Percentiles rank a stretch among this genome's conserved stretches.
Evolutionary conservation across 2,797 vertebrate genomes (phyloP).

Genomic region (Holocentrus rufus): DNA sequence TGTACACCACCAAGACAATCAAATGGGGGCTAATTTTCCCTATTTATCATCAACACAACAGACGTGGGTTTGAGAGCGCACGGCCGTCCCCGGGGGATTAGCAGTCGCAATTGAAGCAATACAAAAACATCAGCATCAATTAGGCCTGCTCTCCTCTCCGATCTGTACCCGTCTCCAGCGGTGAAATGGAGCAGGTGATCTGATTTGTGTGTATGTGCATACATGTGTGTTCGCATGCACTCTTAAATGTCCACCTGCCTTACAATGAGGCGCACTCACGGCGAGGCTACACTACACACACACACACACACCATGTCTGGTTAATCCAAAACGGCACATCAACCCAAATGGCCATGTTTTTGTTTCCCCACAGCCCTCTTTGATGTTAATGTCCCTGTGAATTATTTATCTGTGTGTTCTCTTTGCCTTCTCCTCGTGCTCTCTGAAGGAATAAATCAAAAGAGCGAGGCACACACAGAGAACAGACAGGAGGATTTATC

Average conservation of each 20-base stretch:
- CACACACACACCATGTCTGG: constrained; percentile 44
- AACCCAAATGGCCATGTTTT: constrained; percentile 77
- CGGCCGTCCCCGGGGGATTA: constrained; percentile 47
- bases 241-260: constrained; percentile 55
- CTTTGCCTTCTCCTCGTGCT: constrained; percentile 73
- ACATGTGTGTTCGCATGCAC: neutral
- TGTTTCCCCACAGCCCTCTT: constrained; percentile 76
- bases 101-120: constrained; percentile 51
- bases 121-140: constrained; percentile 67
- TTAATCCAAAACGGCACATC: constrained; percentile 78
- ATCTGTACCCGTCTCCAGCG: constrained; percentile 44
- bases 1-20: constrained; percentile 57
- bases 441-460: constrained; percentile 81
- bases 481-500: constrained; percentile 77
- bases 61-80: constrained; percentile 40
- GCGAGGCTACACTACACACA: constrained; percentile 50
- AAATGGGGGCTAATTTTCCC: constrained; percentile 65
- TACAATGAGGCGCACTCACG: constrained; percentile 39
- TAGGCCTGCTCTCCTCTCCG: constrained; percentile 37
- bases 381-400: constrained; percentile 81
- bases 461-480: constrained; percentile 62
- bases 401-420: constrained; percentile 81
- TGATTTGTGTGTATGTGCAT: constrained; percentile 7
- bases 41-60: constrained; percentile 68
- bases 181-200: constrained; percentile 56